Percentiles rank a stretch among this genome's conserved stretches.
Conservation (phyloP, 2,797 vertebrate genomes). For the Okamejei kenojei region DNA sequence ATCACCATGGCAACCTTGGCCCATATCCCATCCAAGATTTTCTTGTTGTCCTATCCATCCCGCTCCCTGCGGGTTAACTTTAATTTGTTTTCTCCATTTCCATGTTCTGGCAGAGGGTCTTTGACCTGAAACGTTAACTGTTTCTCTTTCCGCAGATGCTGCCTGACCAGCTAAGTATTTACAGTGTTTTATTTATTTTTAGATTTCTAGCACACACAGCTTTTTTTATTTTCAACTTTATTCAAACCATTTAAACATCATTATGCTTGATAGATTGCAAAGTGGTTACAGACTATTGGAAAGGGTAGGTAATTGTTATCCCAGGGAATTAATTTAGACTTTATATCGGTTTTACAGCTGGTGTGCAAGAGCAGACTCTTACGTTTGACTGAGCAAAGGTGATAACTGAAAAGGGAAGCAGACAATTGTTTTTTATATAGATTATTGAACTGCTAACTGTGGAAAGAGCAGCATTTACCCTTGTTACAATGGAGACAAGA, state of each 20-base stretch:
- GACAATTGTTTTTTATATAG: not conserved
- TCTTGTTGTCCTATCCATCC: too few relatives aligned
- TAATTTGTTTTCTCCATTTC: too few relatives aligned
- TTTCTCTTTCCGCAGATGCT: too few relatives aligned
- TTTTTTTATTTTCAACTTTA: not conserved
- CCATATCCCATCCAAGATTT: too few relatives aligned
- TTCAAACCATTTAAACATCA: not conserved
- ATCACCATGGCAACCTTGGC: too few relatives aligned
- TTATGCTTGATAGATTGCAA: not conserved
- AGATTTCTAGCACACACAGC: too few relatives aligned
- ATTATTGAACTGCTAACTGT: not conserved
- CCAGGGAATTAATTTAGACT: not conserved
- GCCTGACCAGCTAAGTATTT: too few relatives aligned
- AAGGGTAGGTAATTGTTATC: not conserved
- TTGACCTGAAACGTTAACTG: too few relatives aligned
- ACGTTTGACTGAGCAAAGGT: not conserved
- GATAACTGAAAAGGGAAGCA: not conserved
- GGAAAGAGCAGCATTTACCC: not conserved
- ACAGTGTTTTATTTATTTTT: too few relatives aligned
- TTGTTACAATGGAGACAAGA: not conserved
- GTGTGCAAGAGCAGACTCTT: not conserved
- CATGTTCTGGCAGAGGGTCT: too few relatives aligned
- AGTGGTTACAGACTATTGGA: not conserved
- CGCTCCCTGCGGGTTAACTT: too few relatives aligned
- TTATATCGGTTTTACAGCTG: not conserved